Evolutionary conservation across 1,140 invertebrate species (phyloP).

Genomic region (Cyclargus thomasi): DNA sequence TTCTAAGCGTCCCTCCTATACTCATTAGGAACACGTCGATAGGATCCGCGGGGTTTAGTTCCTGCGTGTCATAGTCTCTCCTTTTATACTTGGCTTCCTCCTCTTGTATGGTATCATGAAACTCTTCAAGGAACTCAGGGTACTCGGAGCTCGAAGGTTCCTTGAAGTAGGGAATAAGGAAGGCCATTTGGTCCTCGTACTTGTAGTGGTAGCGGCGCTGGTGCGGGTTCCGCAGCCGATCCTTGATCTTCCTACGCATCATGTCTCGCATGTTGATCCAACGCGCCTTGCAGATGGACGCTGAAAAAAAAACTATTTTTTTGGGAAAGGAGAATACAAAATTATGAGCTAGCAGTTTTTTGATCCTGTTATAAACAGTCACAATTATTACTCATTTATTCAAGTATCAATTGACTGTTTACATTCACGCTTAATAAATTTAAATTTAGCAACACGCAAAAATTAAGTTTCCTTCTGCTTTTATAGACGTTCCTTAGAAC

Average conservation of each 20-base stretch:
- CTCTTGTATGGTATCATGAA: conserved; percentile 30
- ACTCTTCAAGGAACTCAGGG: conserved; percentile 41
- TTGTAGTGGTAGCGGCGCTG: conserved; percentile 50
- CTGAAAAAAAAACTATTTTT: not conserved
- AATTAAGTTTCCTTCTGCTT: no score
- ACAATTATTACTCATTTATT: no score
- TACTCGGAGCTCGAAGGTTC: conserved; percentile 42
- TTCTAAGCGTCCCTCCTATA: conserved; percentile 53
- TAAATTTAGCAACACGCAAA: no score
- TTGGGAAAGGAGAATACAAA: no score
- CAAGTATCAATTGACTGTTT: no score
- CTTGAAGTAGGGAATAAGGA: conserved; percentile 56
- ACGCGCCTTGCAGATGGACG: conserved; percentile 44
- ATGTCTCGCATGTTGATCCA: conserved; percentile 64
- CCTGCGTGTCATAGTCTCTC: conserved; percentile 33
- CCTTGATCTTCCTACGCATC: conserved; percentile 50
- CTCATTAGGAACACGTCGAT: conserved; percentile 56
- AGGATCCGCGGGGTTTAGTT: conserved; percentile 49
- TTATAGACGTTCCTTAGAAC: no score
- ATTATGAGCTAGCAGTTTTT: no score
- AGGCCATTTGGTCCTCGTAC: conserved; percentile 53
- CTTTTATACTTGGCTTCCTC: conserved; percentile 31
- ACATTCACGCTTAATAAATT: no score
- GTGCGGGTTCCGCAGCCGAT: conserved; percentile 41
- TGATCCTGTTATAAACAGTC: no score